phyloP scores from a whole-genome alignment of 2,888 invertebrate genomes.

The Dryomyza anilis region DNA sequence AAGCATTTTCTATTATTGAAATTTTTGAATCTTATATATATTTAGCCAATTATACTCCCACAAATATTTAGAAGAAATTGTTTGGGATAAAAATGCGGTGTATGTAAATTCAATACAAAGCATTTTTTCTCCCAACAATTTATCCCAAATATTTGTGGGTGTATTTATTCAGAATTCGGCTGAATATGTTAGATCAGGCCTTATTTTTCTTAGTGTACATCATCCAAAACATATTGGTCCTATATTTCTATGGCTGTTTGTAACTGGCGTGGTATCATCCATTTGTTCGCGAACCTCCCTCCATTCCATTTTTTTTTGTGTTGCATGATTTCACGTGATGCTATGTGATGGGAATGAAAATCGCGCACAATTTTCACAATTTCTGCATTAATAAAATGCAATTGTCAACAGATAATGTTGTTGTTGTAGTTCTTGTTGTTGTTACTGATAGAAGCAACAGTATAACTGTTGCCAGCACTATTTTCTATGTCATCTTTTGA shows the following conservation, averaged over 20 bases:
- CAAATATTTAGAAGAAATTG: too few relatives aligned
- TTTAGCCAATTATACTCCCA: too few relatives aligned
- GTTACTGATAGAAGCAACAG: not conserved
- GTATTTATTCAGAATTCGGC: too few relatives aligned
- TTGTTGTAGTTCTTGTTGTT: not conserved
- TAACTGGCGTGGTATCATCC: not conserved
- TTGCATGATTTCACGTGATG: not conserved
- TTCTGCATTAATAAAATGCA: not conserved
- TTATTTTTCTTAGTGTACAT: too few relatives aligned
- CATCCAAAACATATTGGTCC: too few relatives aligned
- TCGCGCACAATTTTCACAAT: slow-evolving; percentile 15
- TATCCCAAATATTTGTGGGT: too few relatives aligned
- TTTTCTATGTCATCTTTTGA: not conserved
- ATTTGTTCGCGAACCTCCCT: not conserved
- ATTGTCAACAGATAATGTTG: not conserved
- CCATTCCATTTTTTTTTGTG: not conserved
- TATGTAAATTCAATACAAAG: too few relatives aligned
- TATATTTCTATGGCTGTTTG: not conserved
- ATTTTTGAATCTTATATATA: too few relatives aligned
- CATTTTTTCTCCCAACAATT: too few relatives aligned
- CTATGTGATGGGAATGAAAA: slow-evolving; percentile 12
- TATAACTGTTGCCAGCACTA: not conserved
- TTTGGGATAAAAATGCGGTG: too few relatives aligned
- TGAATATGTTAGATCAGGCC: too few relatives aligned
- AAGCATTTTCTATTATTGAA: too few relatives aligned